Percentiles rank a stretch among this genome's conserved stretches.
phyloP scores from a whole-genome alignment of 2,113 vertebrate species.

The Tychaedon coryphoeus region DNA sequence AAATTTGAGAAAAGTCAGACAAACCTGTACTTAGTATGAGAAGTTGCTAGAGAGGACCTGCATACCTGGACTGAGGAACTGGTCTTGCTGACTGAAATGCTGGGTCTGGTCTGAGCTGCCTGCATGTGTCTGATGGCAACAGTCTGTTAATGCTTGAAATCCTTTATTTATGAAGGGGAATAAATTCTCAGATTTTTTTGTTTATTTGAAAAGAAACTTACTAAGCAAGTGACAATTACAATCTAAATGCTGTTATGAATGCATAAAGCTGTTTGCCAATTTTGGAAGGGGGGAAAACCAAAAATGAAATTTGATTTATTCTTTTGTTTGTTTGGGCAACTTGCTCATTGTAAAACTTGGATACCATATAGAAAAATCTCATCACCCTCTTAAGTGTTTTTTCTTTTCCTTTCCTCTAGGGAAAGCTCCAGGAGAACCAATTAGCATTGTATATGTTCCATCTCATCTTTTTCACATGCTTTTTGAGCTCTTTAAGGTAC shows the following conservation, averaged over 20 bases:
- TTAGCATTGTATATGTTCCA: slow-evolving; percentile 93
- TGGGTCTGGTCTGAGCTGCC: not conserved
- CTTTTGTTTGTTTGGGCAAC: not conserved
- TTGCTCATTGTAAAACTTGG: not conserved
- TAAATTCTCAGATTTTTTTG: not conserved
- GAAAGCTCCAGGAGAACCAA: slow-evolving; percentile 78
- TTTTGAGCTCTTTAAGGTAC: slow-evolving; percentile 98
- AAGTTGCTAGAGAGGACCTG: not conserved
- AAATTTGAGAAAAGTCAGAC: not conserved
- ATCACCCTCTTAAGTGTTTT: not conserved
- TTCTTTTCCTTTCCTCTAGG: slow-evolving; percentile 67
- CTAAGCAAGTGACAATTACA: not conserved
- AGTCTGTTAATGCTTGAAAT: not conserved
- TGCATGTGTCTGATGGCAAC: not conserved
- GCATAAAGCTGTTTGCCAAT: not conserved
- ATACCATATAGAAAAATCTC: not conserved
- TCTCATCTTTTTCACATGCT: slow-evolving; percentile 98
- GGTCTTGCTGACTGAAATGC: not conserved
- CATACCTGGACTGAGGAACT: not conserved
- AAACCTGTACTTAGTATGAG: not conserved
- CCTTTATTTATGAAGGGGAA: not conserved
- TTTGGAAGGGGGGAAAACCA: fast-evolving
- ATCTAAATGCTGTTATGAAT: not conserved
- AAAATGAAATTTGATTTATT: not conserved
- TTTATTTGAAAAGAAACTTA: not conserved